Conservation (phyloP, 2,113 vertebrate genomes). For the Crotalus tigris region DNA sequence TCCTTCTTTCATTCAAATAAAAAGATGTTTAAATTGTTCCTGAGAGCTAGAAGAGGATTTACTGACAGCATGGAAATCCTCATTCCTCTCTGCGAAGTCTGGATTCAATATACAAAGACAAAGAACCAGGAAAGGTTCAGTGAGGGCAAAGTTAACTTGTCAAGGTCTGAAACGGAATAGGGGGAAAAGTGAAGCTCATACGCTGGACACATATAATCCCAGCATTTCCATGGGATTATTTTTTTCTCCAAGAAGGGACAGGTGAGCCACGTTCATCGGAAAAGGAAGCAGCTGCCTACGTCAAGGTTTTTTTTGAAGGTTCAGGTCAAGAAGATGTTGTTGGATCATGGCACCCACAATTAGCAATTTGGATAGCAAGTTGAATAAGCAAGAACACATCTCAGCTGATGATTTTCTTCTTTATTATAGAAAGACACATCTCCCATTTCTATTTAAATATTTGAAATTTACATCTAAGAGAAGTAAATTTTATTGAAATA, state of each 20-base stretch:
- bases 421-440: neutral
- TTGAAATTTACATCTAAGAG: neutral
- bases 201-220: conserved; percentile 43
- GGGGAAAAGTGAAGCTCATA: neutral
- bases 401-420: neutral
- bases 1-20: conserved; percentile 54
- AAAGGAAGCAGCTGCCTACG: conserved; percentile 14
- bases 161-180: conserved; percentile 41
- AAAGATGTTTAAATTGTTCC: conserved; percentile 44
- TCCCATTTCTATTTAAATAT: neutral
- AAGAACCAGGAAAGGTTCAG: conserved; percentile 39
- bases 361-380: neutral
- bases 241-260: conserved; percentile 29
- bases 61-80: conserved; percentile 55
- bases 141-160: conserved; percentile 16
- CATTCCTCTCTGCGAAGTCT: conserved; percentile 36
- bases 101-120: conserved; percentile 28
- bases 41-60: conserved; percentile 35
- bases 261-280: conserved; percentile 19
- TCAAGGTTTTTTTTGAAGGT: neutral
- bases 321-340: neutral
- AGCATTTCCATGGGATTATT: conserved; percentile 42
- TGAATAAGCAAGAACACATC: neutral
- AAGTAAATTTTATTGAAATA: neutral
- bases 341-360: neutral